Base-by-base conservation (phyloP, 2,888 invertebrate genomes). In the Cosmia trapezina region DNA sequence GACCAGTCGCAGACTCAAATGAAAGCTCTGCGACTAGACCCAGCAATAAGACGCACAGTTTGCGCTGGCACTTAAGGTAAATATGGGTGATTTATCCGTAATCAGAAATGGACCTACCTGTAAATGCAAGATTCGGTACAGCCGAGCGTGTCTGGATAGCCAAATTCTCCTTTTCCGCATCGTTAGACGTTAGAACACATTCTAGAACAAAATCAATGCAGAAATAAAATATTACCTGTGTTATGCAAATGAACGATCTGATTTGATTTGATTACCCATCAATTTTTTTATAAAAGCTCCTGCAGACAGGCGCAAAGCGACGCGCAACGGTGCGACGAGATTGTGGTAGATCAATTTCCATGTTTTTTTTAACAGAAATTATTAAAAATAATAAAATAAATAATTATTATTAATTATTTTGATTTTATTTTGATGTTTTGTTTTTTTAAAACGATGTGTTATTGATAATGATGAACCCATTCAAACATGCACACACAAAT, bases 81-180 rank as follows among this genome's bases (percentile, higher is more conserved):
- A 6, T 17, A 49, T 28, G 2, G 2, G 8, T 0, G 2, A 54
- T 12, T n/a, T 7, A 47, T 28, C 3, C 2, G n/a, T n/a, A 5
- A 51, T 11, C 1, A 45, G 0, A 33, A 12, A 51, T 6, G 2
- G 0, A 51, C 9, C 2, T 75, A 87, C 88, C 86, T 75, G 84
- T 78, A n/a, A 56, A 66, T 14, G 41, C 69, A 37, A 87, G 74
- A 0, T 56, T 65, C 0, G 67, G 67, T 6, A 22, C 4, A 6
- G 59, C 12, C 0, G 69, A 57, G 7, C 57, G 47, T 5, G 75
- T 73, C n/a, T 84, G 75, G 12, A 45, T 19, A 41, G 73, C 63
- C 33, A 54, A 51, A 60, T 33, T 45, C 7, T 65, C 64, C 37
- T 69, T 81, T 41, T 41, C 56, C 7, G 7, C 0, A 19, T 64